Evolutionary conservation across 2,888 invertebrate species (phyloP), one percentile per base, ranked within the genome.

Genomic region (Synanthedon tipuliformis): DNA sequence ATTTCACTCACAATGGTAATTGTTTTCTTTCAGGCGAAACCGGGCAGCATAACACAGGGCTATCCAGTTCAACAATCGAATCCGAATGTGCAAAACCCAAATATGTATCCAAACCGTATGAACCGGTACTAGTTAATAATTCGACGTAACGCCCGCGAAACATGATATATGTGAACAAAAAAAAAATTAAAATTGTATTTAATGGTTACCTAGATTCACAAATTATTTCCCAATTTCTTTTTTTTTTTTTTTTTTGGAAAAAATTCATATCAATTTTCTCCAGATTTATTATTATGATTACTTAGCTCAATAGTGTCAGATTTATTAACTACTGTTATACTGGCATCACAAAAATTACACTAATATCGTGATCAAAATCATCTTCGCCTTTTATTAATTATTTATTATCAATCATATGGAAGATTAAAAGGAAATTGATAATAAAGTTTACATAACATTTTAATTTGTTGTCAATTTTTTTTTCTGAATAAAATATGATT

Each of bases 21-120:
- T 34, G 3, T 55, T 63, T 54, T 54, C 59, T 69, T 75, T 4
- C 73, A 93, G 92, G 81, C 91, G n/a, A 93, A 94, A 71, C 90
- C 93, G 1, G 94, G 95, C 56, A 93, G 94, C 65, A 95, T 95
- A 57, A 93, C 94, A 0, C 92, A 94, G 56, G 95, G 95, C 3
- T 95, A 95, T 87, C 94, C 95, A 0, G 93, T 94, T 1, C 90
- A 94, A 59, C 90, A 91, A 54, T 89, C 90, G 56, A 89, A 89
- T 59, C 89, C 79, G 0, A 84, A 80, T 52, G 87, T 77, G 15
- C 85, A 80, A 64, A 87, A 77, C 68, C 77, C 73, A 4, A 81
- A 75, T 59, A 76, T 87, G 58, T 88, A 88, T 54, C 84, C 86
- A 4, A 79, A 72, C 59, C 64, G 88, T 45, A 49, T 15, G 51